A percentile compares a stretch with the other conserved stretches of the same genome.
These are phyloP conservation scores for Volucella inflata DNA, from an alignment of 2,888 invertebrate species.

Conservation along the genomic window DNA sequence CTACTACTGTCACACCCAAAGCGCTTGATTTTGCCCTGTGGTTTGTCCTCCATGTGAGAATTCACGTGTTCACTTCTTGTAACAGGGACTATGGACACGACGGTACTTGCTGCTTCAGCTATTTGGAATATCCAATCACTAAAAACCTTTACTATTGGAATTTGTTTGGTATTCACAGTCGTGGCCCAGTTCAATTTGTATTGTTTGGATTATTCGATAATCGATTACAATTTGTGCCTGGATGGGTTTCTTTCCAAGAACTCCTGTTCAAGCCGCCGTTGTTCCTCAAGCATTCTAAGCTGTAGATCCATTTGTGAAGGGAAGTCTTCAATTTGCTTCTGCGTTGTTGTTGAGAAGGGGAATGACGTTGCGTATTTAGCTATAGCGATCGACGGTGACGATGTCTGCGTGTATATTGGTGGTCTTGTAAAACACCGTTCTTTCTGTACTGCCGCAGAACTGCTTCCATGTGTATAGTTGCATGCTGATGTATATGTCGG, in stretches of 20 bases:
- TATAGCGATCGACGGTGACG: conserved; percentile 10
- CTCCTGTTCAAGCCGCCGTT: conserved; percentile 18
- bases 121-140: conserved; percentile 48
- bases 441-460: conserved; percentile 12
- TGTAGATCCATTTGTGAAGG: conserved; percentile 16
- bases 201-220: conserved; percentile 45
- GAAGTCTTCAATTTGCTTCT: conserved; percentile 16
- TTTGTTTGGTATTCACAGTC: conserved; percentile 30
- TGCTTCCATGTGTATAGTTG: not conserved
- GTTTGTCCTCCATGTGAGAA: conserved; percentile 2
- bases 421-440: conserved; percentile 11
- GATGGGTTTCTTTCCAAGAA: conserved; percentile 35
- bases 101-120: conserved; percentile 54
- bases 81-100: conserved; percentile 9
- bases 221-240: conserved; percentile 44
- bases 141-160: conserved; percentile 42
- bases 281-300: conserved; percentile 20
- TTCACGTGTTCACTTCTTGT: conserved; percentile 37
- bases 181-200: conserved; percentile 56
- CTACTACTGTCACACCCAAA: conserved; percentile 22
- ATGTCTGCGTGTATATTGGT: conserved; percentile 2
- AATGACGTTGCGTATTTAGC: conserved; percentile 13
- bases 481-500: conserved; percentile 14
- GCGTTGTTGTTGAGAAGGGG: conserved; percentile 9
- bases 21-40: conserved; percentile 16